Evolutionary conservation across 2,888 invertebrate genomes (phyloP).

Genomic region (Timema podura): DNA sequence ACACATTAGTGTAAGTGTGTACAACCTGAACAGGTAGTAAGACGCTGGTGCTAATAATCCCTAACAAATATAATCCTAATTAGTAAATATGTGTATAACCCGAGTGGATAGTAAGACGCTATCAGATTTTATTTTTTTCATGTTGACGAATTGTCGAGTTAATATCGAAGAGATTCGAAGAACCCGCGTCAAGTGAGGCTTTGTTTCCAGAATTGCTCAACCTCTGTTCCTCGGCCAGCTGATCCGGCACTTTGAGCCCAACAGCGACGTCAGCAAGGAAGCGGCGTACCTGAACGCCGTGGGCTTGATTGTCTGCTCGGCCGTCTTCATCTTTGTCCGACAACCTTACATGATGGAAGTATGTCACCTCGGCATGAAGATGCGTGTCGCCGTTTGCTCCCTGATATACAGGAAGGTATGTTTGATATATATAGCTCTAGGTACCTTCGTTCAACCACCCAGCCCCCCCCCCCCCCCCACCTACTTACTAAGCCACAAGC

Average conservation of each 20-base stretch:
- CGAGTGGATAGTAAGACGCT: too few species aligned
- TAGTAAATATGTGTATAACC: background rate
- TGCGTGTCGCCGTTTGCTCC: constrained; percentile 75
- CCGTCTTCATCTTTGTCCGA: constrained; percentile 69
- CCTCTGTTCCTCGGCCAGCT: constrained; percentile 31
- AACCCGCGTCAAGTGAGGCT: too few species aligned
- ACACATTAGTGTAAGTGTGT: too few species aligned
- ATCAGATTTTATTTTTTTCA: too few species aligned
- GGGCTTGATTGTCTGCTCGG: constrained; percentile 70
- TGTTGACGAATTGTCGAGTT: too few species aligned
- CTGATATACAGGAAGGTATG: constrained; percentile 77
- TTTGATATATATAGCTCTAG: constrained; percentile 2
- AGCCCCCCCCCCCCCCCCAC: background rate
- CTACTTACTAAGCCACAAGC: background rate
- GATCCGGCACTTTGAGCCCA: constrained; percentile 39
- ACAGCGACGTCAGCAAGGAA: background rate
- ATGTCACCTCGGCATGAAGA: constrained; percentile 76
- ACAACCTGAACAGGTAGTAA: too few species aligned
- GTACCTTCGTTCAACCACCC: too few species aligned
- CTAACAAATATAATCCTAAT: too few species aligned
- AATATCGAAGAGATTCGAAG: too few species aligned
- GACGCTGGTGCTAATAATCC: too few species aligned
- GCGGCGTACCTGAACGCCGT: constrained; percentile 47
- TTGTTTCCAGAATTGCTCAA: constrained; percentile 27
- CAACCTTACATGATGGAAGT: constrained; percentile 87